Percentiles rank a stretch among this genome's conserved stretches.
These are phyloP conservation scores for Brachynemurus nebulosus DNA, from an alignment of 2,888 invertebrate genomes.

Conservation along the genomic window DNA sequence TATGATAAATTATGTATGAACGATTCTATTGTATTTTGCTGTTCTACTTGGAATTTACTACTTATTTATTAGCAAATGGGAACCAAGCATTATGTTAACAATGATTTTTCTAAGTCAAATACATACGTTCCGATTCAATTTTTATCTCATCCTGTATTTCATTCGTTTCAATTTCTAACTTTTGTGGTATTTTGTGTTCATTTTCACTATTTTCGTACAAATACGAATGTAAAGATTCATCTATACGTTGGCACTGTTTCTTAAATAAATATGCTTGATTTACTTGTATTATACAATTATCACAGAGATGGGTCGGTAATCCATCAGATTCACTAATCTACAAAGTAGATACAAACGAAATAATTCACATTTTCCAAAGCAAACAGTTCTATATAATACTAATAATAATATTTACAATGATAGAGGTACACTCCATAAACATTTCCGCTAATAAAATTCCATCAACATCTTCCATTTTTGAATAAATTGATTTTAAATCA, in stretches of 20 bases:
- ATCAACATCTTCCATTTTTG: not conserved
- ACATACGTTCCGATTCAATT: too few relatives aligned
- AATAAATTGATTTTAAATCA: not conserved
- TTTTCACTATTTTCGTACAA: too few relatives aligned
- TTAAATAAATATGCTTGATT: not conserved
- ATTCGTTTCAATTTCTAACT: too few relatives aligned
- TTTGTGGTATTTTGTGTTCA: too few relatives aligned
- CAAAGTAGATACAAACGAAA: not conserved
- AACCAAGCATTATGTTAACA: too few relatives aligned
- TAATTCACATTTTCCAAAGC: not conserved
- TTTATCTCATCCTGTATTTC: too few relatives aligned
- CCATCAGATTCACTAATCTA: not conserved
- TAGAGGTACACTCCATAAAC: not conserved
- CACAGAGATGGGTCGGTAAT: not conserved
- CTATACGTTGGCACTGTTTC: not conserved
- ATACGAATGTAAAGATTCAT: not conserved
- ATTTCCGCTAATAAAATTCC: not conserved
- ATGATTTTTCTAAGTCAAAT: too few relatives aligned
- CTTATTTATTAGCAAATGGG: too few relatives aligned
- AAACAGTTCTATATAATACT: too few relatives aligned
- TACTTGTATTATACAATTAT: not conserved
- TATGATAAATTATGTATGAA: too few relatives aligned
- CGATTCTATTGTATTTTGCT: too few relatives aligned
- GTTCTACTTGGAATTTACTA: too few relatives aligned
- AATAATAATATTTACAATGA: not conserved